Percentiles rank a stretch among this genome's conserved stretches.
Evolutionary conservation across 2,888 invertebrate species (phyloP).

Genomic region (Athalia cordata): DNA sequence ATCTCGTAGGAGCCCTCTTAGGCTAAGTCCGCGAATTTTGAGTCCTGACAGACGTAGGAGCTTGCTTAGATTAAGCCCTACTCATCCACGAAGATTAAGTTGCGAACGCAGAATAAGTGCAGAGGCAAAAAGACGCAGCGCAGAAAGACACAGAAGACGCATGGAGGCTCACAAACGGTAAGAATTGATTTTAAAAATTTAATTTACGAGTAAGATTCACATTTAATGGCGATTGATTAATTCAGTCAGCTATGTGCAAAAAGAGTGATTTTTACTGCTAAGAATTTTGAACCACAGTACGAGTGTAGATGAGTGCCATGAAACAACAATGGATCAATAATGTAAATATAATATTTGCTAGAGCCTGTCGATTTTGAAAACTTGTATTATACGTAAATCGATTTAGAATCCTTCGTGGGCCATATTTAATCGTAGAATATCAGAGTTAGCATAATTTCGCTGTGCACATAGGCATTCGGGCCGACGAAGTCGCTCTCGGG

Average conservation of each 20-base stretch:
- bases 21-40: slow-evolving; percentile 50
- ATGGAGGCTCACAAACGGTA: slow-evolving; percentile 65
- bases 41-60: slow-evolving; percentile 51
- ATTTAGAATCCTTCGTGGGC: background rate
- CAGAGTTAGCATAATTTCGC: slow-evolving; percentile 53
- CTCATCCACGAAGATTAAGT: slow-evolving; percentile 54
- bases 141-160: slow-evolving; percentile 64
- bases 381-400: background rate
- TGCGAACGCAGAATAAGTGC: slow-evolving; percentile 63
- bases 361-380: background rate
- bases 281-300: slow-evolving; percentile 16
- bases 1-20: slow-evolving; percentile 47
- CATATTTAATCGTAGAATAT: slow-evolving; percentile 34
- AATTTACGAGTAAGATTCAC: background rate
- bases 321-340: background rate
- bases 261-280: slow-evolving; percentile 1
- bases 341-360: slow-evolving; percentile 1
- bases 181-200: slow-evolving; percentile 51
- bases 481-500: slow-evolving; percentile 68
- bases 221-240: background rate
- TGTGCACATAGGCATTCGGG: slow-evolving; percentile 58
- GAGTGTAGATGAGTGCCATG: slow-evolving; percentile 1
- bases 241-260: background rate
- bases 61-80: slow-evolving; percentile 52
- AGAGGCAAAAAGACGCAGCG: slow-evolving; percentile 65